Conservation (phyloP, 2,797 vertebrate species). For the Centropyge bicolor region DNA sequence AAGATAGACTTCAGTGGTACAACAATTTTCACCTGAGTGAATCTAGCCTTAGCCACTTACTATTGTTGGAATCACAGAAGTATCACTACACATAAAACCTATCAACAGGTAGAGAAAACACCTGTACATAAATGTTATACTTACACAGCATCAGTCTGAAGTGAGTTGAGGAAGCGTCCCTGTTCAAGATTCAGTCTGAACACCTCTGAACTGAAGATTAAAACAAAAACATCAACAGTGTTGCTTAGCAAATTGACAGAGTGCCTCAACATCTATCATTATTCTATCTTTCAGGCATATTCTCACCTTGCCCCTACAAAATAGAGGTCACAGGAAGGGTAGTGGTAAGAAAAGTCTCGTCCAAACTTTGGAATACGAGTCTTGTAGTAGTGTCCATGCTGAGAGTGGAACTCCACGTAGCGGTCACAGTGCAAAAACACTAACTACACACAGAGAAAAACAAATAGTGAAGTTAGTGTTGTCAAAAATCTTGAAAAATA, state of each 20-base stretch:
- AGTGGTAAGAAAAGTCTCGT: slow-evolving; percentile 96
- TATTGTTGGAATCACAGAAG: neutral
- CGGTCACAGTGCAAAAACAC: slow-evolving; percentile 93
- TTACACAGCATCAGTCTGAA: slow-evolving; percentile 94
- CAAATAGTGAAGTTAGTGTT: neutral
- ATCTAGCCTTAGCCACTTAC: neutral
- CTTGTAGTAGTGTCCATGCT: slow-evolving; percentile 95
- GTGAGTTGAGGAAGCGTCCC: slow-evolving; percentile 94
- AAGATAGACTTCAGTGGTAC: neutral
- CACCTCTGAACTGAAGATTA: slow-evolving; percentile 89
- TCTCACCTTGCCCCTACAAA: slow-evolving; percentile 95
- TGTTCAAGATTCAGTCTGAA: slow-evolving; percentile 96
- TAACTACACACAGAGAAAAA: slow-evolving; percentile 82
- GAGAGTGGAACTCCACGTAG: slow-evolving; percentile 96
- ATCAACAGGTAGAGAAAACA: neutral
- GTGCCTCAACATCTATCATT: neutral
- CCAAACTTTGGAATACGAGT: slow-evolving; percentile 98
- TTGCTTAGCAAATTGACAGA: neutral
- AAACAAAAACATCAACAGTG: neutral
- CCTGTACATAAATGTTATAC: slow-evolving; percentile 64
- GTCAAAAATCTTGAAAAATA: neutral
- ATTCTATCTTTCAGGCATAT: accelerated
- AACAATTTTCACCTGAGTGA: neutral
- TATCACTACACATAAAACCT: neutral
- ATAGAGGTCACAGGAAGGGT: slow-evolving; percentile 95